These are phyloP conservation scores for Agrotis exclamationis DNA, from an alignment of 2,888 invertebrate genomes.

Conservation along the genomic window DNA sequence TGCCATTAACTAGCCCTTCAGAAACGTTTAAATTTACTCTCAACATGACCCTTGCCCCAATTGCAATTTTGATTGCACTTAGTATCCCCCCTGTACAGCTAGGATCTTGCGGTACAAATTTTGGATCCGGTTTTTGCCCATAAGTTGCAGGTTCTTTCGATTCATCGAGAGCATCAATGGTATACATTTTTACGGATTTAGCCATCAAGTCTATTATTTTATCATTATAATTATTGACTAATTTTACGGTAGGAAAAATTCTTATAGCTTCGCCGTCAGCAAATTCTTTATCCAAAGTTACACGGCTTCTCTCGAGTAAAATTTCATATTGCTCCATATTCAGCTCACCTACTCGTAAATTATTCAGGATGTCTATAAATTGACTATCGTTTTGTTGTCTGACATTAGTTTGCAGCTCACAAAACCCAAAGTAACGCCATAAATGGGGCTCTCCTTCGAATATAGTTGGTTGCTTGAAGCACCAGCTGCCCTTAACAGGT, in stretches of 20 bases:
- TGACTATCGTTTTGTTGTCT: slow-evolving; percentile 3
- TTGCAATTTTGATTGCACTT: slow-evolving; percentile 3
- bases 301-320: slow-evolving; percentile 6
- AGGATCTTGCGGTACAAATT: not conserved
- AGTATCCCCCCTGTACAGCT: slow-evolving; percentile 4
- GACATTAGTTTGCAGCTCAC: slow-evolving; percentile 1
- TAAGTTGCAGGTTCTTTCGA: slow-evolving; percentile 5
- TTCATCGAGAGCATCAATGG: not conserved
- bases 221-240: not conserved
- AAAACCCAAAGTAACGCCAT: slow-evolving; percentile 2
- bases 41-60: slow-evolving; percentile 6
- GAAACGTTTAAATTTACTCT: slow-evolving; percentile 4
- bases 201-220: slow-evolving; percentile 6
- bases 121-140: slow-evolving; percentile 1
- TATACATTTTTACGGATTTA: not conserved
- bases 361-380: not conserved
- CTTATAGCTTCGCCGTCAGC: not conserved
- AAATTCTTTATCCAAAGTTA: not conserved
- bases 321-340: slow-evolving; percentile 10
- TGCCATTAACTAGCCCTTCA: slow-evolving; percentile 6
- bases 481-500: slow-evolving; percentile 1
- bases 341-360: not conserved
- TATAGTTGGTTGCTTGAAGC: not conserved
- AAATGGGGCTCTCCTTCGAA: slow-evolving; percentile 7
- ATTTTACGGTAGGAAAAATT: not conserved